Evolutionary conservation across 2,113 vertebrate genomes (phyloP), one percentile per base, ranked within the genome.

Genomic region (Piaya cayana): DNA sequence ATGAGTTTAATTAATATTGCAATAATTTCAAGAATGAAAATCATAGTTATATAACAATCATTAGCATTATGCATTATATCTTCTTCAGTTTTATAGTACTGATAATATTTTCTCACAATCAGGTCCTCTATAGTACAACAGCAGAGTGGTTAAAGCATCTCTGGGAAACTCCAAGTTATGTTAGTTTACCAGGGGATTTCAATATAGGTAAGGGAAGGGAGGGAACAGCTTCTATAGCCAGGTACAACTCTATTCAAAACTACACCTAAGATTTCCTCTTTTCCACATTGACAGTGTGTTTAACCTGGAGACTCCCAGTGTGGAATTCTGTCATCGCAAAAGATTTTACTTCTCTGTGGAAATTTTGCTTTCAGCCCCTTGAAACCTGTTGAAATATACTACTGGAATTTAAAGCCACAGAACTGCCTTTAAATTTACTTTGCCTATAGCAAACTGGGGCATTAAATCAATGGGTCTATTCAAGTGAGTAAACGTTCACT

Each of bases 391-490:
- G 71, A 92, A 92, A 86, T 59, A 67, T 36, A 12, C 47, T 70
- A 23, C 49, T 81, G 55, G 52, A 88, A 64, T 68, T 55, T 68
- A 83, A 75, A 93, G 52, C 10, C 72, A 74, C 15, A 29, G 30
- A 77, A 13, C 64, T 93, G 23, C n/a, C 52, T 81, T 70, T 86
- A 60, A 90, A 91, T 27, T 59, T 60, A 60, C 52, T 37, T 29
- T 70, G 30, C 27, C 4, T 5, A 34, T 90, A 70, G n/a, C 52
- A 80, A 63, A 90, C 32, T 63, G 43, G 29, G 30, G 3, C 32
- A 17, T 80, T 91, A 90, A 84, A 80, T 93, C 88, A 78, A 62
- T 26, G n/a, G 8, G 12, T 85, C 55, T 87, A 23, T 92, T 81
- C 60, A 78, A 47, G 2, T 68, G 25, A 65, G 62, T 26, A 64